phyloP scores from a whole-genome alignment of 2,113 vertebrate genomes.

The Columbina picui region DNA sequence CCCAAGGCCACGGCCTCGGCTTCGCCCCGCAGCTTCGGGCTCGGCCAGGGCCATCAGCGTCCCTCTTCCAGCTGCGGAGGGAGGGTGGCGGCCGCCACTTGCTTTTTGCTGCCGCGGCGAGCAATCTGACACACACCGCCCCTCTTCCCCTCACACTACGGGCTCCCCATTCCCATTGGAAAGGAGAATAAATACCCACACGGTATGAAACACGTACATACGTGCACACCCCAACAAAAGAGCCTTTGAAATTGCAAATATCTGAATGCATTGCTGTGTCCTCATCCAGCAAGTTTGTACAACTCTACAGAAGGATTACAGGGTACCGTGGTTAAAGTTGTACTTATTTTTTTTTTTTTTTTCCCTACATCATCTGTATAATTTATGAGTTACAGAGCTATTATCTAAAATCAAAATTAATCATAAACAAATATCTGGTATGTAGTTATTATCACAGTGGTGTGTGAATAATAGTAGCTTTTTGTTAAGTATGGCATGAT shows the following conservation, averaged over 20 bases:
- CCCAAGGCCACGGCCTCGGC: too few species aligned
- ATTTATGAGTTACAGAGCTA: not conserved
- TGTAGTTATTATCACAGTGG: not conserved
- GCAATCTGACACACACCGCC: rapidly evolving
- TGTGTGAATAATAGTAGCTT: not conserved
- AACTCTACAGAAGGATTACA: rapidly evolving
- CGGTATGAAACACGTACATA: rapidly evolving
- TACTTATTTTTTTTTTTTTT: not conserved
- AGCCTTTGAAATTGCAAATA: not conserved
- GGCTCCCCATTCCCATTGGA: too few species aligned
- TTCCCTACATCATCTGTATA: rapidly evolving
- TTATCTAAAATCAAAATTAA: not conserved
- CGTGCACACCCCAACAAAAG: rapidly evolving
- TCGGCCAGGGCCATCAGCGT: not conserved
- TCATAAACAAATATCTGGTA: not conserved
- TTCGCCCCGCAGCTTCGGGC: rapidly evolving
- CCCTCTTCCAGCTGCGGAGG: not conserved
- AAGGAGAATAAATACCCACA: not conserved
- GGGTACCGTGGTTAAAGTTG: rapidly evolving
- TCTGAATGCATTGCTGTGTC: not conserved
- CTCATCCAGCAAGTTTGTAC: rapidly evolving
- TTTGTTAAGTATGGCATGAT: not conserved
- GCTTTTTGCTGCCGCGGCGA: not conserved
- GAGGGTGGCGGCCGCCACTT: too few species aligned
- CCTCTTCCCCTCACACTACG: rapidly evolving